These are phyloP conservation scores for Calidris pugnax DNA, from an alignment of 2,113 vertebrate species.

Conservation along the genomic window DNA sequence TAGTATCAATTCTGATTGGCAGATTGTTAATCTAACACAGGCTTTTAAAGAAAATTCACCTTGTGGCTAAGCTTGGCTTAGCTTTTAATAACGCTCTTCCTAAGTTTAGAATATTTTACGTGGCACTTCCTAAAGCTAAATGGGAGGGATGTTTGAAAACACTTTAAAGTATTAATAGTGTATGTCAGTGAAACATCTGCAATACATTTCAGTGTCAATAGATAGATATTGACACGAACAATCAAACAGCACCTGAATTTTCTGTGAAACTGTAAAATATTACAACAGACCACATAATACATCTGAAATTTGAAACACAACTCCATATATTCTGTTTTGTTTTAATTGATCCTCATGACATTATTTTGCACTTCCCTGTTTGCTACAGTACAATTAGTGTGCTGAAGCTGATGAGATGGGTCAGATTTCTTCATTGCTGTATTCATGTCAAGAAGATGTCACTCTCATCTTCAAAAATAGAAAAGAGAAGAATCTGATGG, in stretches of 20 bases:
- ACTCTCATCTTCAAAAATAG: background rate
- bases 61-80: background rate
- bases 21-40: slow-evolving; percentile 25
- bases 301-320: background rate
- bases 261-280: background rate
- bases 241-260: background rate
- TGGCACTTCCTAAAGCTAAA: background rate
- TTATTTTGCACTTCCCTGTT: background rate
- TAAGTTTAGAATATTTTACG: background rate
- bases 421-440: background rate
- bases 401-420: background rate
- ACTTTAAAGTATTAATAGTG: background rate
- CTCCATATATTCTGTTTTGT: background rate
- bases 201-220: background rate
- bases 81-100: background rate
- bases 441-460: background rate
- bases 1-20: slow-evolving; percentile 48
- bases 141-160: background rate
- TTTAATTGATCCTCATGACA: background rate
- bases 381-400: background rate
- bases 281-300: background rate
- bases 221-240: background rate
- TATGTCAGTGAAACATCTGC: background rate
- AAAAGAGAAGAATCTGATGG: background rate
- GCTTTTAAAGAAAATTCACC: background rate